Conservation (phyloP, 2,113 vertebrate species). For the Turnix velox region DNA sequence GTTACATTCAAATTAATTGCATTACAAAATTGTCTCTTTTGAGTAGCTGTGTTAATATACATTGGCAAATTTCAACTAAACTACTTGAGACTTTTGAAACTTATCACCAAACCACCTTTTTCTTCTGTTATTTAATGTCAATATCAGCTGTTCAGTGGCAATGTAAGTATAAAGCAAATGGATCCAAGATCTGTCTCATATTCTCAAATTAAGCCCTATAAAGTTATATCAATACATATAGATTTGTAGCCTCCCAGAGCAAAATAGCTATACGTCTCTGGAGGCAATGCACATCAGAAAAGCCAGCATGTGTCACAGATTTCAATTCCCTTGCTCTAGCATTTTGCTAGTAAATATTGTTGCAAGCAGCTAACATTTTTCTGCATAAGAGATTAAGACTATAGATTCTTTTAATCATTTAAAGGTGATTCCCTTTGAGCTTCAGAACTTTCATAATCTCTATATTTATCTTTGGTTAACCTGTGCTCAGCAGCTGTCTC, state of each 20-base stretch:
- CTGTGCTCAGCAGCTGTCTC: background rate
- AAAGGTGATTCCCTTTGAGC: background rate
- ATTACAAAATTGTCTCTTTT: background rate
- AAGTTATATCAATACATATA: background rate
- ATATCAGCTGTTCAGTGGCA: background rate
- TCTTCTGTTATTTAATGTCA: background rate
- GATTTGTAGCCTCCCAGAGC: background rate
- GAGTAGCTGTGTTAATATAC: background rate
- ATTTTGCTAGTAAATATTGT: background rate
- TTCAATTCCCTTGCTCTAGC: background rate
- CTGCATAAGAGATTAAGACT: background rate
- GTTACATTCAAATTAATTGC: too few species aligned
- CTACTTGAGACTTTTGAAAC: background rate
- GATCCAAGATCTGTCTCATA: background rate
- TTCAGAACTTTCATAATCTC: background rate
- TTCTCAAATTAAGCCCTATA: background rate
- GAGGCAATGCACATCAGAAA: background rate
- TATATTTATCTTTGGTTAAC: background rate
- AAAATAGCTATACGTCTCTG: background rate
- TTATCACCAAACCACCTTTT: background rate
- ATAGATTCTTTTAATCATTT: background rate
- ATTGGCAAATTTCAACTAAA: background rate
- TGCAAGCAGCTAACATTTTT: background rate
- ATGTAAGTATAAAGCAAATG: background rate
- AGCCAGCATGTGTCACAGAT: background rate